Conservation (phyloP, 2,888 invertebrate genomes). For the Cordilura impudica region DNA sequence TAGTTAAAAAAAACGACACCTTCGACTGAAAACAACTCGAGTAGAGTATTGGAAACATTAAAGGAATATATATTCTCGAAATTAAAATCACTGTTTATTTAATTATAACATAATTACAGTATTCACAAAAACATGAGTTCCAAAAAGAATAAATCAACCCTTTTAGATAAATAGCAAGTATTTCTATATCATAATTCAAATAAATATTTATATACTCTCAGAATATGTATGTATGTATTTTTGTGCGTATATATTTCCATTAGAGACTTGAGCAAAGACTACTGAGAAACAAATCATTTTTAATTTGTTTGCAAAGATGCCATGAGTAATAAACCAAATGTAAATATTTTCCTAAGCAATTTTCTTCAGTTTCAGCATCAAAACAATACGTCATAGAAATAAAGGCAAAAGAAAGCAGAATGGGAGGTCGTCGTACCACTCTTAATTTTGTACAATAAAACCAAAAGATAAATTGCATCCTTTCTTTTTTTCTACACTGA, state of each 20-base stretch:
- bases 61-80: too few species aligned
- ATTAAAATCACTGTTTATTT: too few species aligned
- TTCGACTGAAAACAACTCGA: too few species aligned
- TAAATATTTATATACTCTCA: not conserved
- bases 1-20: too few species aligned
- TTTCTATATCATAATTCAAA: not conserved
- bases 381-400: conserved; percentile 13
- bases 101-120: too few species aligned
- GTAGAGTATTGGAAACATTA: too few species aligned
- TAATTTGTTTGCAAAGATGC: conserved; percentile 62
- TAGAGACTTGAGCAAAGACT: conserved; percentile 19
- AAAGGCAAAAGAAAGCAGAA: not conserved
- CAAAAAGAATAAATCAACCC: not conserved
- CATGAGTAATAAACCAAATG: conserved; percentile 59
- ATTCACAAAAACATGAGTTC: too few species aligned
- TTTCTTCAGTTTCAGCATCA: conserved; percentile 33
- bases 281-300: conserved; percentile 58
- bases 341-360: conserved; percentile 59
- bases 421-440: conserved; percentile 1
- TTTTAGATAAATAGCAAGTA: not conserved
- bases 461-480: conserved; percentile 27
- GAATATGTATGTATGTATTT: not conserved
- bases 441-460: not conserved
- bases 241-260: conserved; percentile 15
- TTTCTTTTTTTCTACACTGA: not conserved